Evolutionary conservation across 2,888 invertebrate species (phyloP).

Genomic region (Euplagia quadripunctaria): DNA sequence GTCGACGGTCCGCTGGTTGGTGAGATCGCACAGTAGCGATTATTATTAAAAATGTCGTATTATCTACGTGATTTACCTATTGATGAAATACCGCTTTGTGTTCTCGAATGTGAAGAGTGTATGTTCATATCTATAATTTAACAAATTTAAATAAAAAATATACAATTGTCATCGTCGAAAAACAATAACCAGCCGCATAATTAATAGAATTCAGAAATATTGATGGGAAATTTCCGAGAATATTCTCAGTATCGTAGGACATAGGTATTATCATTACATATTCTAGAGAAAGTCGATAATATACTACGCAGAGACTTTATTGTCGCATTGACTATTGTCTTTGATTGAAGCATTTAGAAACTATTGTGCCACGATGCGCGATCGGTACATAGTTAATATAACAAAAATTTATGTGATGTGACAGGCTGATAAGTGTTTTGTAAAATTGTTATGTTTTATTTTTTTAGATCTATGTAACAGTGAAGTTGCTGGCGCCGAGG

Average conservation of each 20-base stretch:
- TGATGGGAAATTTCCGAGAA: background rate
- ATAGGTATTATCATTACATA: background rate
- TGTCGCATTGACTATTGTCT: background rate
- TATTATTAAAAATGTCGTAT: slow-evolving; percentile 71
- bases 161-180: background rate
- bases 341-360: background rate
- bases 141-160: background rate
- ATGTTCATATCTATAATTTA: slow-evolving; percentile 28
- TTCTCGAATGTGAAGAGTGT: slow-evolving; percentile 77
- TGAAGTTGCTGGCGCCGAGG: slow-evolving; percentile 62
- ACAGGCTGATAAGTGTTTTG: background rate
- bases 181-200: background rate
- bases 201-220: background rate
- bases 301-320: background rate
- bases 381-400: background rate
- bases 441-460: slow-evolving; percentile 30
- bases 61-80: slow-evolving; percentile 76
- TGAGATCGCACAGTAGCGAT: slow-evolving; percentile 42
- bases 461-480: slow-evolving; percentile 72
- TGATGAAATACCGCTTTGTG: slow-evolving; percentile 85
- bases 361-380: background rate
- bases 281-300: background rate
- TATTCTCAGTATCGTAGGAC: background rate
- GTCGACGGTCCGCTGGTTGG: slow-evolving; percentile 60
- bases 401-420: background rate